Conservation (phyloP, 2,888 invertebrate species). For the Drosophila demipolita region DNA sequence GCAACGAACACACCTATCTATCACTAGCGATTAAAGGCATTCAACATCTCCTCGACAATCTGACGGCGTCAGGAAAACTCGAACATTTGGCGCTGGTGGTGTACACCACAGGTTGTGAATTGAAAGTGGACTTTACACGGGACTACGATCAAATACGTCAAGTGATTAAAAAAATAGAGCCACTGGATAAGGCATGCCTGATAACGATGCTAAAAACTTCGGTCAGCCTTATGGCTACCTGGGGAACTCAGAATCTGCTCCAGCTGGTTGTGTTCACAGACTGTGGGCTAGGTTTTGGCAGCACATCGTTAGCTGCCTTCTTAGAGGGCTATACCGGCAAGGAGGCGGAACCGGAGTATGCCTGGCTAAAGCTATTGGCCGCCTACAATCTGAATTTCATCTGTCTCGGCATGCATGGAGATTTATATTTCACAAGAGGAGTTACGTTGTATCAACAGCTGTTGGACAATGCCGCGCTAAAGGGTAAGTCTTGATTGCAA, state of each 20-base stretch:
- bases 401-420: constrained; percentile 89
- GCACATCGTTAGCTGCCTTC: constrained; percentile 88
- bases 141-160: constrained; percentile 93
- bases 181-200: constrained; percentile 94
- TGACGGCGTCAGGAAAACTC: constrained; percentile 81
- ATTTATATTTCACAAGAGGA: constrained; percentile 86
- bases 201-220: constrained; percentile 92
- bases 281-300: constrained; percentile 88
- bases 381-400: constrained; percentile 92
- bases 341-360: constrained; percentile 77
- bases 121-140: constrained; percentile 94
- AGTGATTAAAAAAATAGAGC: constrained; percentile 91
- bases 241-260: constrained; percentile 94
- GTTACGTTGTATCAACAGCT: constrained; percentile 89
- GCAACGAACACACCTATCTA: constrained; percentile 84
- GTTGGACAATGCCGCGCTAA: constrained; percentile 90
- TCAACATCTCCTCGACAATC: constrained; percentile 82
- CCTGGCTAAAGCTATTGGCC: constrained; percentile 92
- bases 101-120: constrained; percentile 84
- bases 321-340: constrained; percentile 83
- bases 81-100: constrained; percentile 81
- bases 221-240: constrained; percentile 92
- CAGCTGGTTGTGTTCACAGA: constrained; percentile 93
- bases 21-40: constrained; percentile 84
- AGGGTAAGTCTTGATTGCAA: constrained; percentile 85